These are phyloP conservation scores for Drosophila baimaii DNA, from an alignment of 1,140 invertebrate species.

Conservation along the genomic window DNA sequence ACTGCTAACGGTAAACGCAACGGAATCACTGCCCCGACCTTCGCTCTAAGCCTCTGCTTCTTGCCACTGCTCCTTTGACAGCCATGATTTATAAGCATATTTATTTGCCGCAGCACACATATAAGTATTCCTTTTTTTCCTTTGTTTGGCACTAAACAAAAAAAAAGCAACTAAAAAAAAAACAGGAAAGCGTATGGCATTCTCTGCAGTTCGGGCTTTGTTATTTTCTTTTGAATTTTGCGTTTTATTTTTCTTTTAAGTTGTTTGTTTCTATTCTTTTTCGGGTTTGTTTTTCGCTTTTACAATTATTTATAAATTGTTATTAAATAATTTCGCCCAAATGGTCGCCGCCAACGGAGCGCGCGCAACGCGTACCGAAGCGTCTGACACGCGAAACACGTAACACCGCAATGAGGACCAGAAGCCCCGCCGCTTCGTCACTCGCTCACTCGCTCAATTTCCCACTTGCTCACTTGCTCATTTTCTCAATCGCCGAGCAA, in stretches of 20 bases:
- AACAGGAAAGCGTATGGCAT: slow-evolving; percentile 4
- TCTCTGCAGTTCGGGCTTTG: slow-evolving; percentile 21
- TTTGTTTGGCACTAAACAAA: slow-evolving; percentile 37
- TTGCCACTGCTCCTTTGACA: slow-evolving; percentile 25
- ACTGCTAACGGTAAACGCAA: slow-evolving; percentile 30
- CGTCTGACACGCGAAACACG: slow-evolving; percentile 84
- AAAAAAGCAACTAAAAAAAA: slow-evolving; percentile 34
- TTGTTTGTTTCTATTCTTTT: slow-evolving; percentile 3
- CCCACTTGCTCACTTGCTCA: slow-evolving; percentile 26
- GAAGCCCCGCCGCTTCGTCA: slow-evolving; percentile 41
- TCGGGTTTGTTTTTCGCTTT: slow-evolving; percentile 13
- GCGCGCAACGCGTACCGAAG: slow-evolving; percentile 68
- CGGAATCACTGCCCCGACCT: slow-evolving; percentile 29
- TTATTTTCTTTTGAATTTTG: slow-evolving; percentile 8
- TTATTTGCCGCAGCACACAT: slow-evolving; percentile 36
- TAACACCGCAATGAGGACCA: slow-evolving; percentile 84
- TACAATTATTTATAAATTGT: slow-evolving; percentile 52
- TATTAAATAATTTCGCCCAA: slow-evolving; percentile 52
- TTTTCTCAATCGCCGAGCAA: slow-evolving; percentile 33
- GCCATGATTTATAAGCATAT: slow-evolving; percentile 45
- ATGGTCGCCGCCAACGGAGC: slow-evolving; percentile 61
- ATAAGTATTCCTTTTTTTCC: slow-evolving; percentile 6
- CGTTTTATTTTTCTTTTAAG: neutral
- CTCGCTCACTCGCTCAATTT: slow-evolving; percentile 12
- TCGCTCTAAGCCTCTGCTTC: slow-evolving; percentile 2